These are phyloP conservation scores for Paramisgurnus dabryanus DNA, from an alignment of 2,113 vertebrate species.

Conservation along the genomic window DNA sequence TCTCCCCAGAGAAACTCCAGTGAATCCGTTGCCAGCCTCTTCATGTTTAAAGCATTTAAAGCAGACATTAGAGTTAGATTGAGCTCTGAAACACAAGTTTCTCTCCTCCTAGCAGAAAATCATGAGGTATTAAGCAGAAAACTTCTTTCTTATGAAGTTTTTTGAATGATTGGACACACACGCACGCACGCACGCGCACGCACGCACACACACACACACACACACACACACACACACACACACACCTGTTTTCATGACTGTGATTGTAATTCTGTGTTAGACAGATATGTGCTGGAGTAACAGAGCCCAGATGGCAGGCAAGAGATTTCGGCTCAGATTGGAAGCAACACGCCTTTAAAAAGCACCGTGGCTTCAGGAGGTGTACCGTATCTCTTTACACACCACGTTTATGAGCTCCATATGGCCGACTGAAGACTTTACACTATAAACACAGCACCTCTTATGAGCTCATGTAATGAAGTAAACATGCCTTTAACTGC, in stretches of 20 bases:
- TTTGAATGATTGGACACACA: background rate
- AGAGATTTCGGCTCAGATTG: background rate
- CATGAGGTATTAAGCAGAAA: too few relatives aligned
- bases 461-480: slow-evolving; percentile 20
- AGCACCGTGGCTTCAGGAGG: background rate
- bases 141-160: too few relatives aligned
- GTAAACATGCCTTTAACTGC: background rate
- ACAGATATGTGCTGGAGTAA: background rate
- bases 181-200: too few relatives aligned
- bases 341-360: slow-evolving; percentile 3
- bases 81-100: too few relatives aligned
- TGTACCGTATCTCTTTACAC: background rate
- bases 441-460: background rate
- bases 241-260: slow-evolving; percentile 13
- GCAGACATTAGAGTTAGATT: too few relatives aligned
- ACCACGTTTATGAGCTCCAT: slow-evolving; percentile 5
- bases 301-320: background rate
- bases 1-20: too few relatives aligned
- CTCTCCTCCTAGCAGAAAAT: too few relatives aligned
- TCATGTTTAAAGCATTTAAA: too few relatives aligned
- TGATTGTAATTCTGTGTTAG: background rate
- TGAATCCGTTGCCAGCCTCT: too few relatives aligned
- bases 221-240: background rate
- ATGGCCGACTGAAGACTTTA: background rate
- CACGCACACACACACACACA: too few relatives aligned